These are phyloP conservation scores for Ctena decussata DNA, from an alignment of 2,888 invertebrate genomes.

Conservation along the genomic window DNA sequence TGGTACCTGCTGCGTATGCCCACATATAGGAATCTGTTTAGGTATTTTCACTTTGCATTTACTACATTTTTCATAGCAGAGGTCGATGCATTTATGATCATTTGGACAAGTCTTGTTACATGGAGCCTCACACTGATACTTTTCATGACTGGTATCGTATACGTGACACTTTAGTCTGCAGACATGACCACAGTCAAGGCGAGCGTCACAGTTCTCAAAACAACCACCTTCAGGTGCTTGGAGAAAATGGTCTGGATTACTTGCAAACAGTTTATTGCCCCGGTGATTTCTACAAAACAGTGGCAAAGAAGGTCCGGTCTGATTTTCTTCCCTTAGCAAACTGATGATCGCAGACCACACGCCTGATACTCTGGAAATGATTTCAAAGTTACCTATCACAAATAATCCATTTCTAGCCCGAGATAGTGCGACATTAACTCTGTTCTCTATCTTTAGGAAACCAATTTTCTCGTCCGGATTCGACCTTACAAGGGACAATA, in stretches of 20 bases:
- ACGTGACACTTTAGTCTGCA: conserved; percentile 90
- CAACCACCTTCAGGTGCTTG: conserved; percentile 89
- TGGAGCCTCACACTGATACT: conserved; percentile 81
- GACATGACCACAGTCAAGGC: conserved; percentile 89
- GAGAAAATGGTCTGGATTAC: conserved; percentile 41
- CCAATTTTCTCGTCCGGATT: conserved; percentile 80
- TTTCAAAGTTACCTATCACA: conserved; percentile 81
- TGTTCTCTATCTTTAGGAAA: conserved; percentile 79
- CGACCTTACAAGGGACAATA: conserved; percentile 84
- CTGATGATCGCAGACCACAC: conserved; percentile 55
- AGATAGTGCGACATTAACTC: conserved; percentile 85
- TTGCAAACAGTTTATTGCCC: conserved; percentile 19
- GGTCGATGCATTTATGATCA: conserved; percentile 69
- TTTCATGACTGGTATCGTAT: conserved; percentile 88
- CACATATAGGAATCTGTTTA: conserved; percentile 65
- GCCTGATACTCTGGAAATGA: conserved; percentile 33
- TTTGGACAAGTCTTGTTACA: conserved; percentile 65
- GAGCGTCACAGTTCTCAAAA: conserved; percentile 88
- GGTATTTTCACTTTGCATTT: conserved; percentile 42
- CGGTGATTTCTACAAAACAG: conserved; percentile 77
- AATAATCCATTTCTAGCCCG: conserved; percentile 84
- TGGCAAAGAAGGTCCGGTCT: conserved; percentile 42
- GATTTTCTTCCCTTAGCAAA: conserved; percentile 30
- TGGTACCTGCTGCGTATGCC: conserved; percentile 14
- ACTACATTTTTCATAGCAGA: conserved; percentile 71